phyloP scores from a whole-genome alignment of 2,888 invertebrate genomes.

The Sarcophaga caerulescens region DNA sequence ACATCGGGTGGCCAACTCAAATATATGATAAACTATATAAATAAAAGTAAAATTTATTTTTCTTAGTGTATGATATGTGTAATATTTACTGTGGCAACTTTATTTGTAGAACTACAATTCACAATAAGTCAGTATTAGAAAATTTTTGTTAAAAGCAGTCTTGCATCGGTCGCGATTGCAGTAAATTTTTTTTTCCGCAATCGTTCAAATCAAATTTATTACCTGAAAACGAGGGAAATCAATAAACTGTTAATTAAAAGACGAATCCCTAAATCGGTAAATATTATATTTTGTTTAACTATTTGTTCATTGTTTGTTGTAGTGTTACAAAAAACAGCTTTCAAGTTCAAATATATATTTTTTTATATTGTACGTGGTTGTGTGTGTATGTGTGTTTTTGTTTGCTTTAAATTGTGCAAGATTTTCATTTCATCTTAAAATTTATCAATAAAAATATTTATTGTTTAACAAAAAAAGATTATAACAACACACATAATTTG shows the following conservation, averaged over 20 bases:
- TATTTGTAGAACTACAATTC: background rate
- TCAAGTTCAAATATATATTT: background rate
- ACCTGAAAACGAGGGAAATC: constrained; percentile 48
- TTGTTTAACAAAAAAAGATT: background rate
- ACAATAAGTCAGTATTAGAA: background rate
- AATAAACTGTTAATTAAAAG: constrained; percentile 28
- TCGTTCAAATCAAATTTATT: background rate
- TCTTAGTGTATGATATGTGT: background rate
- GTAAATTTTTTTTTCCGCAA: constrained; percentile 13
- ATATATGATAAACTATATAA: too few species aligned
- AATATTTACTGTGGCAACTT: background rate
- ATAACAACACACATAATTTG: background rate
- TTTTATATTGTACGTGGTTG: background rate
- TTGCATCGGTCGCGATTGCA: constrained; percentile 20
- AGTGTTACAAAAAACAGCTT: background rate
- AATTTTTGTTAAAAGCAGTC: background rate
- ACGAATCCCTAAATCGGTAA: constrained; percentile 41
- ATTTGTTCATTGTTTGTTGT: background rate
- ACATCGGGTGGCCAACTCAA: too few species aligned
- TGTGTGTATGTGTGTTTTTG: too few species aligned
- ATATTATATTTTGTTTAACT: constrained; percentile 32
- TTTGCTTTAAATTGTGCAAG: background rate
- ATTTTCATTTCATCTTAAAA: background rate
- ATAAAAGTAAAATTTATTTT: too few species aligned
- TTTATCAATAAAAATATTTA: background rate